Evolutionary conservation across 2,113 vertebrate species (phyloP).

Genomic region (Ailuropoda melanoleuca): DNA sequence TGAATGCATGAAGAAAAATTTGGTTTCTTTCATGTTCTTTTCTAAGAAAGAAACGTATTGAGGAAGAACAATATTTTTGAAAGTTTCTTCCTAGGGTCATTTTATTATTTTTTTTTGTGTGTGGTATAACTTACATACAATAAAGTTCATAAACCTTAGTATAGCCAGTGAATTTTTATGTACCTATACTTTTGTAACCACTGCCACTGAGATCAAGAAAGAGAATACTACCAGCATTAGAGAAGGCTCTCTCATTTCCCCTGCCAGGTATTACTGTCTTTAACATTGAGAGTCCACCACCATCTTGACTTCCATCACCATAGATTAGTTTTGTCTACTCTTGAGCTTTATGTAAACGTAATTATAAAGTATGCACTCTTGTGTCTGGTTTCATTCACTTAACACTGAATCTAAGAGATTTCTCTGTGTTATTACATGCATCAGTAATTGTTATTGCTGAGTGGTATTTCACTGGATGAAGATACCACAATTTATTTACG

Average conservation of each 20-base stretch:
- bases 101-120: background rate
- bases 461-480: background rate
- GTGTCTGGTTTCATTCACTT: constrained; percentile 2
- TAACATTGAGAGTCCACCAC: background rate
- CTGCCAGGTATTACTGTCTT: background rate
- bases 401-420: background rate
- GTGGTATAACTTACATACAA: background rate
- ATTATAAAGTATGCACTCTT: background rate
- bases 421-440: background rate
- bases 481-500: background rate
- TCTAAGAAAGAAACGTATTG: background rate
- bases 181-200: background rate
- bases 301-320: background rate
- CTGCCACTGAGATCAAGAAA: background rate
- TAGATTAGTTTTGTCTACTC: background rate
- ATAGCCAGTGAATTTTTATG: background rate
- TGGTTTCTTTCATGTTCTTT: background rate
- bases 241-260: background rate
- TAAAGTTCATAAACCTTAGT: background rate
- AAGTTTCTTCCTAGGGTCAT: background rate
- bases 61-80: constrained; percentile 7
- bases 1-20: background rate
- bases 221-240: background rate
- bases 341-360: background rate
- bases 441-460: background rate